These are phyloP conservation scores for Drosophila peninsularis DNA, from an alignment of 2,888 invertebrate species.

Conservation along the genomic window DNA sequence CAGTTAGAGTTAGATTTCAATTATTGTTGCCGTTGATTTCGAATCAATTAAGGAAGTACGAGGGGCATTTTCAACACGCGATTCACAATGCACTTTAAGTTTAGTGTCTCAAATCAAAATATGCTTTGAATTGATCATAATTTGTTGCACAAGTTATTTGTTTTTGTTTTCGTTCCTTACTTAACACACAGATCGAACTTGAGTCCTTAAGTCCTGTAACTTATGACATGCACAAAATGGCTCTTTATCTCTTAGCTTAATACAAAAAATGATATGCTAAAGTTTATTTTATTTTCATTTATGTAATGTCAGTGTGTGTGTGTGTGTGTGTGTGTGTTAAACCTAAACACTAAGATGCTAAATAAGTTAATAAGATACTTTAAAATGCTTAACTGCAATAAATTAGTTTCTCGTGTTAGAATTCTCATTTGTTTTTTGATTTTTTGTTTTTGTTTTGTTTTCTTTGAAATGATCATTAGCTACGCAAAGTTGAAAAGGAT, in stretches of 20 bases:
- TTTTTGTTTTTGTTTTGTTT: background rate
- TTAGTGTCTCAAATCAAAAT: background rate
- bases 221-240: constrained; percentile 53
- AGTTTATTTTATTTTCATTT: constrained; percentile 23
- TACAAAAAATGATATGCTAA: constrained; percentile 73
- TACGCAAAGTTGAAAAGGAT: constrained; percentile 62
- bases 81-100: constrained; percentile 35
- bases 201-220: constrained; percentile 46
- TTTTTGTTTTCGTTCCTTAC: constrained; percentile 14
- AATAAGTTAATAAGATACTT: constrained; percentile 62
- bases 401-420: constrained; percentile 73
- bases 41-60: constrained; percentile 81
- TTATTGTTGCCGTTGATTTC: constrained; percentile 65
- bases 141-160: constrained; percentile 56
- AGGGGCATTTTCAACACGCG: constrained; percentile 55
- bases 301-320: constrained; percentile 21
- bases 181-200: constrained; percentile 50
- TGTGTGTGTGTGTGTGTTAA: constrained; percentile 43
- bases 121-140: constrained; percentile 17
- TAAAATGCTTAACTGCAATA: constrained; percentile 75
- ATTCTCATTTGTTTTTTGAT: constrained; percentile 27
- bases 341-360: constrained; percentile 61
- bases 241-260: constrained; percentile 58
- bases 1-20: constrained; percentile 50
- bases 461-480: constrained; percentile 70